Conservation (phyloP, 2,888 invertebrate species). For the Fragum fragum region DNA sequence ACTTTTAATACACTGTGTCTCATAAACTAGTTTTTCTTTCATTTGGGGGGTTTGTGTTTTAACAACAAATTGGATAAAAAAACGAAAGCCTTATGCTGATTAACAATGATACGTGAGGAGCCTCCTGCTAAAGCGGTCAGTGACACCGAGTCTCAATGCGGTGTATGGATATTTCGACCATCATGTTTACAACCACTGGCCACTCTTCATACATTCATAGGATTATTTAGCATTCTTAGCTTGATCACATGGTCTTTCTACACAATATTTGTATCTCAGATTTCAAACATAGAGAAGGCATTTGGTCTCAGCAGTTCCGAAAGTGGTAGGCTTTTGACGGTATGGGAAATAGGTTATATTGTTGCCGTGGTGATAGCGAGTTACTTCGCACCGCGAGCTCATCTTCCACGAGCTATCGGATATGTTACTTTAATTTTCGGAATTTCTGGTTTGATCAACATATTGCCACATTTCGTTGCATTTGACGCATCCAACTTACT, state of each 20-base stretch:
- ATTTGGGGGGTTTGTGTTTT: too few relatives aligned
- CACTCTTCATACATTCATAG: constrained; percentile 55
- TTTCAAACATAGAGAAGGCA: constrained; percentile 62
- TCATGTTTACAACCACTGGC: constrained; percentile 19
- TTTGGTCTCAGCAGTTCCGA: constrained; percentile 65
- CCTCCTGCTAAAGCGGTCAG: background rate
- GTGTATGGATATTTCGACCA: constrained; percentile 20
- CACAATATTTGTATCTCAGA: constrained; percentile 57
- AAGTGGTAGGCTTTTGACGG: constrained; percentile 55
- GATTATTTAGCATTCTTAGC: constrained; percentile 49
- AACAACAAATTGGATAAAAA: too few relatives aligned
- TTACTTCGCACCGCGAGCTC: constrained; percentile 51
- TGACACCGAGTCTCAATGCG: constrained; percentile 6
- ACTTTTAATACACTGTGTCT: too few relatives aligned
- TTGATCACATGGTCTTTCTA: constrained; percentile 54
- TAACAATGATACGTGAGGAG: too few relatives aligned
- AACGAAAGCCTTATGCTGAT: too few relatives aligned
- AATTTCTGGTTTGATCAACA: constrained; percentile 47
- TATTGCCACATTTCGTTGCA: constrained; percentile 64
- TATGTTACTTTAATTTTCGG: constrained; percentile 50
- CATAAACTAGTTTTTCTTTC: too few relatives aligned
- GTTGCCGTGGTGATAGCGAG: constrained; percentile 40
- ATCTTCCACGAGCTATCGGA: constrained; percentile 52
- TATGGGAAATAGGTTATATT: constrained; percentile 63
- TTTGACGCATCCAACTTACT: constrained; percentile 18